Conservation (phyloP, 2,888 invertebrate species). For the Caenorhabditis auriculariae region DNA sequence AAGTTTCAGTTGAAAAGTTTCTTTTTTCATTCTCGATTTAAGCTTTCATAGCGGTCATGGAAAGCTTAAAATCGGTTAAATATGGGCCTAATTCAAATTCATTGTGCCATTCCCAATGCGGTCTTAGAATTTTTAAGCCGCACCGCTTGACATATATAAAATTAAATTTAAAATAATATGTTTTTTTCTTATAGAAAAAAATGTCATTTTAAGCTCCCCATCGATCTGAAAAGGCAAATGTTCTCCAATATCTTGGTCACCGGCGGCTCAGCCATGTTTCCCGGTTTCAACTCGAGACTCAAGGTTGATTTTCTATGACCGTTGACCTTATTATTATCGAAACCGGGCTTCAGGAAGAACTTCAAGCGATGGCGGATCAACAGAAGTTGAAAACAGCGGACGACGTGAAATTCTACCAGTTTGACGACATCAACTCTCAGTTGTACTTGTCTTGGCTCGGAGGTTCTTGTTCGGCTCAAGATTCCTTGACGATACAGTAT, state of each 20-base stretch:
- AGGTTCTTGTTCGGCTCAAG: constrained; percentile 1
- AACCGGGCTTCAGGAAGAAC: constrained; percentile 2
- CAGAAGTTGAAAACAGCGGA: constrained; percentile 16
- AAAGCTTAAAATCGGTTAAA: too few species aligned
- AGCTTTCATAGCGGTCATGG: too few species aligned
- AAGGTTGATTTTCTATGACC: constrained; percentile 62
- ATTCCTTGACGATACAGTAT: not conserved
- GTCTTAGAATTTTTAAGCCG: too few species aligned
- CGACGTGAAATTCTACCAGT: constrained; percentile 25
- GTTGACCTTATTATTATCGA: not conserved
- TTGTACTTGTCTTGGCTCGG: constrained; percentile 21
- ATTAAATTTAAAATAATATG: too few species aligned
- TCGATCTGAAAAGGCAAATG: constrained; percentile 78
- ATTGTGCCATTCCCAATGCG: too few species aligned
- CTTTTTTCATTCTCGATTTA: too few species aligned
- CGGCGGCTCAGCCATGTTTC: constrained; percentile 82
- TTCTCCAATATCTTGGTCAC: constrained; percentile 82
- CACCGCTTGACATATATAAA: too few species aligned
- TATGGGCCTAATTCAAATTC: too few species aligned
- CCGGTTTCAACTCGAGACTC: constrained; percentile 81
- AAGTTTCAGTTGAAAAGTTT: too few species aligned
- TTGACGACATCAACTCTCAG: constrained; percentile 11
- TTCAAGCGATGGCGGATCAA: too few species aligned
- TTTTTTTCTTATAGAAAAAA: not conserved
- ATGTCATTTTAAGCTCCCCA: constrained; percentile 72